phyloP scores from a whole-genome alignment of 2,797 vertebrate species.

The Glyptemys insculpta region DNA sequence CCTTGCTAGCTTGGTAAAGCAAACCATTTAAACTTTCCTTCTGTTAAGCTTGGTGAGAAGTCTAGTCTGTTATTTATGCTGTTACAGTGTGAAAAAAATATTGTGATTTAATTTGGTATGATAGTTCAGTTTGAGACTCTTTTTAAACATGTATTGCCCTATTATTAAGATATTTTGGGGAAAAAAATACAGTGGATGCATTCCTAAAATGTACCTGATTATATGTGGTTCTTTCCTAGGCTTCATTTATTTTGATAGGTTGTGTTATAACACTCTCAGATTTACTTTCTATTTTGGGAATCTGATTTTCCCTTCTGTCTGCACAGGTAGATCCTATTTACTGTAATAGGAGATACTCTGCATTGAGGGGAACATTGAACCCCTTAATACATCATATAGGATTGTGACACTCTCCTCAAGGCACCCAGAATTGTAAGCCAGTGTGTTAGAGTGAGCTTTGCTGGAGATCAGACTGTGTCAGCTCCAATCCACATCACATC shows the following conservation, averaged over 20 bases:
- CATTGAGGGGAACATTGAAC: not conserved
- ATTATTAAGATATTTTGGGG: not conserved
- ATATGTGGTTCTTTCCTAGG: not conserved
- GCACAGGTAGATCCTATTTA: accelerated
- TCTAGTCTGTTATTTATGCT: not conserved
- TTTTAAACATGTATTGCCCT: not conserved
- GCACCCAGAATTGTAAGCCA: not conserved
- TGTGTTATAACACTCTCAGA: not conserved
- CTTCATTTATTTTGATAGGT: not conserved
- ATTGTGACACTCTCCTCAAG: not conserved
- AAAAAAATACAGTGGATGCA: not conserved
- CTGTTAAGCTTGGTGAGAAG: not conserved
- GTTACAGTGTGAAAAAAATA: conserved; percentile 5
- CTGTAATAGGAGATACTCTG: not conserved
- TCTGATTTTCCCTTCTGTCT: accelerated
- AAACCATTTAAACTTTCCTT: accelerated
- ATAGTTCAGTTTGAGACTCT: not conserved
- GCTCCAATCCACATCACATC: not conserved
- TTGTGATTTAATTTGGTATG: not conserved
- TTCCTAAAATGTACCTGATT: accelerated
- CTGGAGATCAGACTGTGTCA: not conserved
- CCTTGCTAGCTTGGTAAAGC: not conserved
- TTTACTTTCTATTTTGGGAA: too few species aligned
- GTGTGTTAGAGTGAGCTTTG: not conserved
- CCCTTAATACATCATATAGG: not conserved